These are phyloP conservation scores for Noctua janthina DNA, from an alignment of 2,888 invertebrate genomes.

Conservation along the genomic window DNA sequence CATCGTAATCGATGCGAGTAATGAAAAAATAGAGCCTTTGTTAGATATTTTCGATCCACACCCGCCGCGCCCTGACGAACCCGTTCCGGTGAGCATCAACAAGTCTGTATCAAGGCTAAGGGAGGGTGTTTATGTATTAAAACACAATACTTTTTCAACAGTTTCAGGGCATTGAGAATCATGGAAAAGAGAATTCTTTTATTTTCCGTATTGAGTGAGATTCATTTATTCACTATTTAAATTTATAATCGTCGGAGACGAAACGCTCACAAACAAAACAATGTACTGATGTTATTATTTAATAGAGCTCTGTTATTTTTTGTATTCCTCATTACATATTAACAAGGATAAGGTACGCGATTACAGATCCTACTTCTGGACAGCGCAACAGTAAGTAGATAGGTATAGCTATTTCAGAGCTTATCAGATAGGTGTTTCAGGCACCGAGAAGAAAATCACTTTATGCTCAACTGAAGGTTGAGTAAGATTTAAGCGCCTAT, in stretches of 20 bases:
- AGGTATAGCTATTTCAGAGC: neutral
- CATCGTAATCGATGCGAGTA: neutral
- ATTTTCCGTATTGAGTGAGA: neutral
- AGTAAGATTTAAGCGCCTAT: neutral
- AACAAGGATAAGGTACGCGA: neutral
- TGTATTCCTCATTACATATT: neutral
- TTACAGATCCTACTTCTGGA: neutral
- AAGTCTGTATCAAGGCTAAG: neutral
- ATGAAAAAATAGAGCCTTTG: neutral
- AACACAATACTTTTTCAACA: neutral
- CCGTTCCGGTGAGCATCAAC: neutral
- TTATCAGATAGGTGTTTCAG: neutral
- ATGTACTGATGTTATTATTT: neutral
- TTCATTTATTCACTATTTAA: neutral
- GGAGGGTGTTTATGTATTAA: neutral
- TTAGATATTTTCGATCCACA: neutral
- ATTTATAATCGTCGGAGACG: too few relatives aligned
- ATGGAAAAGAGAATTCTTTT: neutral
- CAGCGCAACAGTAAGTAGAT: neutral
- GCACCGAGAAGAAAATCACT: neutral
- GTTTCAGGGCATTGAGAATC: neutral
- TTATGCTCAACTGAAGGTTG: neutral
- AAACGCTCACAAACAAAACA: slow-evolving; percentile 4
- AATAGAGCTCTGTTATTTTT: neutral
- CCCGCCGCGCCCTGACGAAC: too few relatives aligned